Evolutionary conservation across 1,140 invertebrate species (phyloP), one percentile per base, ranked within the genome.

Genomic region (Trachymyrmex septentrionalis): DNA sequence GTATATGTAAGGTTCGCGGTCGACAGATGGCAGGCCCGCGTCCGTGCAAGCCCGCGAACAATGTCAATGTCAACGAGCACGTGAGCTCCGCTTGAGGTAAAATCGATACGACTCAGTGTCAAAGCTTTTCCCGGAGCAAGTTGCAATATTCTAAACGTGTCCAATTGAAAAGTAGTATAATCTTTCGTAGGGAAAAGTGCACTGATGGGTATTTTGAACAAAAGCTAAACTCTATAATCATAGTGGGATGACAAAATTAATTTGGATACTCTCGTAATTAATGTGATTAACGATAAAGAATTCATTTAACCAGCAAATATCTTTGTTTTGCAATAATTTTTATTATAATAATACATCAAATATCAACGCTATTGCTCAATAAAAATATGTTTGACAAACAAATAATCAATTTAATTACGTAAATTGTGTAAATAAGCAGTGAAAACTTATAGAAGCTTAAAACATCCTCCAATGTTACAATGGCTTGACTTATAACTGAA

Each of bases 61-160:
- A 95, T 95, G 94, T 95, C 95, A 95, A 95, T 95, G 95, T 94
- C 95, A 95, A 92, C 88, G 91, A 94, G 89, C 94, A 95, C 94
- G 94, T 95, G 95, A 94, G 92, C 91, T 86, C 72, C 57, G 67
- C 93, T 91, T 90, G 90, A 88, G 89, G 92, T 93, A 94, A 91
- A 94, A 95, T 95, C 94, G 93, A 95, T 95, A 94, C 80, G 61
- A 90, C 91, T 93, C 92, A 92, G 92, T 93, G 91, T 93, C 92
- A 94, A 94, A 94, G 86, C 90, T 91, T 89, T 90, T 88, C 80
- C 86, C 87, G 72, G 67, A 75, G 87, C 61, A 69, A 85, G 67
- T 71, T 82, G 53, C 61, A 89, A 38, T 87, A 67, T 12, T 71
- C 67, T 48, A 85, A 89, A 75, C 75, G 27, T 57, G 63, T 75